phyloP scores from a whole-genome alignment of 2,113 vertebrate genomes.

The Nesospiza acunhae region DNA sequence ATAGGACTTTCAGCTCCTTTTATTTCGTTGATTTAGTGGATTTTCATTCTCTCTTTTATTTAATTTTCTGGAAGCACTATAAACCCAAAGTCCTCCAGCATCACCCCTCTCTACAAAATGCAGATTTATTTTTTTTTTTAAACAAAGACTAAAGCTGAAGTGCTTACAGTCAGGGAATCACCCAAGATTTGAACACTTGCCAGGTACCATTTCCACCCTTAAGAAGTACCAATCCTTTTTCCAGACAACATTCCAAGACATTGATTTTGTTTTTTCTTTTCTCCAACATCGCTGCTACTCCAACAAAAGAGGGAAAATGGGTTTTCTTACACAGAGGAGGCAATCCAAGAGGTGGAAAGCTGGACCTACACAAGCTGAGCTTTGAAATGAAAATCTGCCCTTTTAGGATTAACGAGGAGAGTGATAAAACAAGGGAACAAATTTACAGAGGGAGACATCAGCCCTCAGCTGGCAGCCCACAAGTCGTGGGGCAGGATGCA shows the following conservation, averaged over 20 bases:
- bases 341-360: neutral
- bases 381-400: neutral
- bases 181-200: neutral
- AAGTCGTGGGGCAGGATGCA: neutral
- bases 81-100: neutral
- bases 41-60: neutral
- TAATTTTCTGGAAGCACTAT: neutral
- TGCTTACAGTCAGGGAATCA: neutral
- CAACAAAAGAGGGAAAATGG: neutral
- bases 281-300: neutral
- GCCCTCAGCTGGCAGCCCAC: neutral
- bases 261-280: neutral
- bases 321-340: neutral
- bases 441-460: neutral
- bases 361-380: neutral
- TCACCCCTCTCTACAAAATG: neutral
- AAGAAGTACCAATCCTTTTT: neutral
- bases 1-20: neutral
- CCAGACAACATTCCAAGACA: constrained; percentile 13
- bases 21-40: neutral
- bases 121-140: neutral
- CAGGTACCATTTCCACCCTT: neutral
- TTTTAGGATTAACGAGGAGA: neutral
- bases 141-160: neutral
- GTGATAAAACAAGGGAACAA: neutral